Conservation (phyloP, 1,140 invertebrate genomes). For the Drosophila guanche region DNA sequence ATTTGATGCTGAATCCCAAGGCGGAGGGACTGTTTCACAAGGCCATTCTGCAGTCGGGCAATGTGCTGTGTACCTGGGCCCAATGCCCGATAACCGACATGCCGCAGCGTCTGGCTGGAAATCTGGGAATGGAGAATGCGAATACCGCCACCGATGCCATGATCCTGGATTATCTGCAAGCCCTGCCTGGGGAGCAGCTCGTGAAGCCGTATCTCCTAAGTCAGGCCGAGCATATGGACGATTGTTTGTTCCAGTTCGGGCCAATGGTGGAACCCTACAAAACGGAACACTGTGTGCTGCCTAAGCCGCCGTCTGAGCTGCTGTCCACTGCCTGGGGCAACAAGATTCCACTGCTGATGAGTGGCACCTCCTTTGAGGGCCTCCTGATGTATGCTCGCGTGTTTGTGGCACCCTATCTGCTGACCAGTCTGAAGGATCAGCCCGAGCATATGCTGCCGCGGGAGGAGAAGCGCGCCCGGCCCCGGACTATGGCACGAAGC, state of each 20-base stretch:
- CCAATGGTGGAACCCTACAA: conserved; percentile 74
- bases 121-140: conserved; percentile 54
- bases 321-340: conserved; percentile 73
- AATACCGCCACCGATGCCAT: conserved; percentile 42
- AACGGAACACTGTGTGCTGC: conserved; percentile 53
- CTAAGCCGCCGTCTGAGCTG: conserved; percentile 50
- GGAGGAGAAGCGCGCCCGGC: conserved; percentile 55
- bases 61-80: conserved; percentile 84
- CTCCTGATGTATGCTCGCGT: conserved; percentile 64
- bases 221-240: conserved; percentile 61
- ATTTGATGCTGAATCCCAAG: conserved; percentile 84
- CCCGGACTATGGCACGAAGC: conserved; percentile 23
- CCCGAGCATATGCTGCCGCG: conserved; percentile 65
- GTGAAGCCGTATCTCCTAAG: conserved; percentile 62
- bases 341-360: conserved; percentile 84
- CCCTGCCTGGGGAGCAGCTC: conserved; percentile 46
- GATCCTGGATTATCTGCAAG: conserved; percentile 62
- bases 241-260: conserved; percentile 70
- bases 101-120: conserved; percentile 56
- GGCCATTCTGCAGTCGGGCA: conserved; percentile 85
- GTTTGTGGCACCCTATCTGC: conserved; percentile 52
- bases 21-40: conserved; percentile 84
- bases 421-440: conserved; percentile 54
- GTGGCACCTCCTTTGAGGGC: conserved; percentile 82
- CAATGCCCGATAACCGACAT: conserved; percentile 42